Percentiles rank a stretch among this genome's conserved stretches.
Evolutionary conservation across 2,113 vertebrate genomes (phyloP).

Genomic region (Empidonax traillii): DNA sequence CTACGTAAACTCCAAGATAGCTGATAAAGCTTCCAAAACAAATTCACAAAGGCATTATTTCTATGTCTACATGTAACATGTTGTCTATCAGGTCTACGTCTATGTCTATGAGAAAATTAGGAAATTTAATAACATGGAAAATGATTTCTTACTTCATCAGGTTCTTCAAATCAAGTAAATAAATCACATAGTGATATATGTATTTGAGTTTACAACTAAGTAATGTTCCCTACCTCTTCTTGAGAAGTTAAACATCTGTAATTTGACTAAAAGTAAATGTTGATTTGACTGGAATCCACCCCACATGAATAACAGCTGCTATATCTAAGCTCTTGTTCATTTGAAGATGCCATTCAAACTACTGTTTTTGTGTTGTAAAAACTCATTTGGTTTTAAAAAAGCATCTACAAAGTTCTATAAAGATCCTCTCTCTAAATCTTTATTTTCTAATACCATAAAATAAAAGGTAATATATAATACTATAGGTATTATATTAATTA

Average conservation of each 20-base stretch:
- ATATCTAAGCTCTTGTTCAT: background rate
- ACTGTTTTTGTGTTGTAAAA: background rate
- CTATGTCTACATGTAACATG: background rate
- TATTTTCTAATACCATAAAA: background rate
- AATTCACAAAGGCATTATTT: background rate
- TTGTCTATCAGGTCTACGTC: background rate
- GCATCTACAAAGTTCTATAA: background rate
- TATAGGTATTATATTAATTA: too few species aligned
- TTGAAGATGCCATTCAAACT: background rate
- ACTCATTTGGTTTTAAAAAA: background rate
- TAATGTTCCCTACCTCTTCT: background rate
- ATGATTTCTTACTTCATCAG: background rate
- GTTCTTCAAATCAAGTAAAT: background rate
- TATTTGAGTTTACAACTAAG: background rate
- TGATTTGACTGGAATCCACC: background rate
- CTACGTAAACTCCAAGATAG: background rate
- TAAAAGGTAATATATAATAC: background rate
- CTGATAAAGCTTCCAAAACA: background rate
- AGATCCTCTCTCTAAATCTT: background rate
- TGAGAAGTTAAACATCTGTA: background rate
- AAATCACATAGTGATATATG: background rate
- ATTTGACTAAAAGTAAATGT: background rate
- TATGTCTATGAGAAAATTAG: background rate
- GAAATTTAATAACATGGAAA: background rate
- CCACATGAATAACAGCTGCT: background rate